A percentile compares a stretch with the other conserved stretches of the same genome.
Evolutionary conservation across 2,888 invertebrate genomes (phyloP).

Genomic region (Mesoligia furuncula): DNA sequence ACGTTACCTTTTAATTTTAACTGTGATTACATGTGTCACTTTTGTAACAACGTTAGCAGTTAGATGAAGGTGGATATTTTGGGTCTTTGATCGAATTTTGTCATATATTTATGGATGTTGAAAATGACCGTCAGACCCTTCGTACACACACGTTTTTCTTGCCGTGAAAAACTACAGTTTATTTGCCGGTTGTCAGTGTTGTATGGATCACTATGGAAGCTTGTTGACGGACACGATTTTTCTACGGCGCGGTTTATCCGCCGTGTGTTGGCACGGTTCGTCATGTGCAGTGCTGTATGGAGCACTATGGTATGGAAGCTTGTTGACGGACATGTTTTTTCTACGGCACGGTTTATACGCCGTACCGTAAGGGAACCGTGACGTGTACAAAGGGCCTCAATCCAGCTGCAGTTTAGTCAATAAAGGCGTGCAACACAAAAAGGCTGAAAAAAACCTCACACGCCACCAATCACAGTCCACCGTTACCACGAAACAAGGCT

Average conservation of each 20-base stretch:
- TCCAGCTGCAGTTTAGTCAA: not conserved
- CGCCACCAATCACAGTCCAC: not conserved
- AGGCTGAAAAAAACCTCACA: no score
- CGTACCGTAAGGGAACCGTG: not conserved
- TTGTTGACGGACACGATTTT: not conserved
- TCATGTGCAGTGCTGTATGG: not conserved
- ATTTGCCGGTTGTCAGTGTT: not conserved
- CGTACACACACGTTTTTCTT: not conserved
- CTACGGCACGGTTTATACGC: not conserved
- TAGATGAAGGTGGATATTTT: not conserved
- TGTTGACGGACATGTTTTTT: not conserved
- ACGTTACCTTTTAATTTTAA: conserved; percentile 7
- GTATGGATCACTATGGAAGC: not conserved
- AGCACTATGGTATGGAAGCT: not conserved
- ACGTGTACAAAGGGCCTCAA: not conserved
- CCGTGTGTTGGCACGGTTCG: not conserved
- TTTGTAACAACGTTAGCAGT: not conserved
- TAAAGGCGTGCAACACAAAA: not conserved
- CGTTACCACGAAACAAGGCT: not conserved
- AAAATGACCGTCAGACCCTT: not conserved
- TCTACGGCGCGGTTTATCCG: not conserved
- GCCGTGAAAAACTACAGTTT: not conserved
- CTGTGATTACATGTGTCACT: conserved; percentile 5
- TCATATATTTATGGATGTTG: not conserved
- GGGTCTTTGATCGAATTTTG: not conserved